A percentile compares a stretch with the other conserved stretches of the same genome.
Conservation (phyloP, 23 tunicate species). For the Oikopleura vanhoeffeni region DNA sequence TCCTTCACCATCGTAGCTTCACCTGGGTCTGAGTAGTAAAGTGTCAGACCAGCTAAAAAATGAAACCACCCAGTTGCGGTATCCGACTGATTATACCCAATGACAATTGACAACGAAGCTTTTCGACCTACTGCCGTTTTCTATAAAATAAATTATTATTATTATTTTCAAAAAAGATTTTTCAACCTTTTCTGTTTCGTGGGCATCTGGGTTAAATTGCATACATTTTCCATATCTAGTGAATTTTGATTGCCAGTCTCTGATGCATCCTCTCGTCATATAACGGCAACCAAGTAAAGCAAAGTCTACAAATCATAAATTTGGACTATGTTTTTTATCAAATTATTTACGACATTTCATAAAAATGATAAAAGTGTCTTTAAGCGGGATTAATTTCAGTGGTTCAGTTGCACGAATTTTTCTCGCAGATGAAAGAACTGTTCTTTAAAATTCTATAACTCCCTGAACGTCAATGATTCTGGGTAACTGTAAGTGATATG, state of each 20-base stretch:
- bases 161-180: background rate
- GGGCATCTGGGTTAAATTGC: background rate
- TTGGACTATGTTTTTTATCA: no score
- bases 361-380: no score
- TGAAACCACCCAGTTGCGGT: background rate
- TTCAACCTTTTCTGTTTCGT: background rate
- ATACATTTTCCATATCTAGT: conserved; percentile 7
- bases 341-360: no score
- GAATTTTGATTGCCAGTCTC: background rate
- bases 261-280: background rate
- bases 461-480: no score
- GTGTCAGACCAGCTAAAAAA: conserved; percentile 6
- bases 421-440: no score
- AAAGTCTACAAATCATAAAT: background rate
- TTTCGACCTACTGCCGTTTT: background rate
- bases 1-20: no score
- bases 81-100: conserved; percentile 9
- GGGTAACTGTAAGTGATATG: no score
- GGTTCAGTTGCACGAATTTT: no score
- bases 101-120: background rate
- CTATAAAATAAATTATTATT: background rate
- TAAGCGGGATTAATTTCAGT: no score
- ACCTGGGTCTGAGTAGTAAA: background rate
- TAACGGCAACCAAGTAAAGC: conserved; percentile 11
- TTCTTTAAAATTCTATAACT: no score